Evolutionary conservation across 2,888 invertebrate species (phyloP).

Genomic region (Cheilosia grossa): DNA sequence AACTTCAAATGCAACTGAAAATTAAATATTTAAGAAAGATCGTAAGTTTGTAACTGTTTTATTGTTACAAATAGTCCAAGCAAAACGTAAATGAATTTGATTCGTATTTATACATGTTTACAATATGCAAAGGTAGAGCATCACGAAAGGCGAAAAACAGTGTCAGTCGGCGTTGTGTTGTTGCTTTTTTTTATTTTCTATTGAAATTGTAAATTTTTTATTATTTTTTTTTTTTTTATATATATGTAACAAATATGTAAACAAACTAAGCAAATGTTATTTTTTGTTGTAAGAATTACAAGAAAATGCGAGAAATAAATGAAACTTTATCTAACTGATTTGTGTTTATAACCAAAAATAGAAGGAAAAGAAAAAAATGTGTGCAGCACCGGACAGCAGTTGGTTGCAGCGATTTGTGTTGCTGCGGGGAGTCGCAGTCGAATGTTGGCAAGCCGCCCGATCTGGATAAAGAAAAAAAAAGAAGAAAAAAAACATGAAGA

Average conservation of each 20-base stretch:
- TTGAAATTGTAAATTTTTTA: slow-evolving; percentile 4
- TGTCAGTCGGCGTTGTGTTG: slow-evolving; percentile 5
- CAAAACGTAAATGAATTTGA: slow-evolving; percentile 6
- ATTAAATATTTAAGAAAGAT: slow-evolving; percentile 10
- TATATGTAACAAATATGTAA: slow-evolving; percentile 14
- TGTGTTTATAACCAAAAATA: no score
- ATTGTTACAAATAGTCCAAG: slow-evolving; percentile 18
- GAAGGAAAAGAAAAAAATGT: no score
- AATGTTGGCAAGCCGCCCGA: no score
- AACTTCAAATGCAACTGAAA: slow-evolving; percentile 1
- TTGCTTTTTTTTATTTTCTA: slow-evolving; percentile 11
- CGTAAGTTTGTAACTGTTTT: slow-evolving; percentile 24
- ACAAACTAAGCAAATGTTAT: slow-evolving; percentile 28
- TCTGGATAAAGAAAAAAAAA: no score
- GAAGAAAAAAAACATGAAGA: no score
- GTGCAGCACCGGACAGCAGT: no score
- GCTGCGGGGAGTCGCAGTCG: no score
- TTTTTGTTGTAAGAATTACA: slow-evolving; percentile 25
- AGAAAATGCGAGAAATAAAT: slow-evolving; percentile 6
- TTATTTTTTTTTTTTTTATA: not conserved
- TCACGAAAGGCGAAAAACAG: not conserved
- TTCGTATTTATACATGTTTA: slow-evolving; percentile 1
- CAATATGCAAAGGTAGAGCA: not conserved
- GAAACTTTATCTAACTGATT: slow-evolving; percentile 6
- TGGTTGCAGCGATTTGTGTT: no score